Conservation (phyloP, 2,797 vertebrate genomes). For the Saxicola maurus region DNA sequence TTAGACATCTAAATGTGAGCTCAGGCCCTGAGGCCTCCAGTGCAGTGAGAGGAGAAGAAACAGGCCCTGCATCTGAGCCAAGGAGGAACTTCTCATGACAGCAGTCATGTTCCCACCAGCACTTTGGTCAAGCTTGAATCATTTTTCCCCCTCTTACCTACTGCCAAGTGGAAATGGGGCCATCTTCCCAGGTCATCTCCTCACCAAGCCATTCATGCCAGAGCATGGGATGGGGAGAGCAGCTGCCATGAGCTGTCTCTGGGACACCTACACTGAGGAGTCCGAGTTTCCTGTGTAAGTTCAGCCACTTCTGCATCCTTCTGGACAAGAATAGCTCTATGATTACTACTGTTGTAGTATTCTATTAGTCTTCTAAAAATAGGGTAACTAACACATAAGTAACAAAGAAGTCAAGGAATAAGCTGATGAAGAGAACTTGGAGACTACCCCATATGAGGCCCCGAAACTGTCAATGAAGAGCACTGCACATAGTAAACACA, state of each 20-base stretch:
- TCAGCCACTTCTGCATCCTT: not conserved
- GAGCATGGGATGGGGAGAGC: not conserved
- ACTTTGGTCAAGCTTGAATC: not conserved
- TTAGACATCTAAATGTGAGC: conserved; percentile 19
- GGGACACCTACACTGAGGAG: not conserved
- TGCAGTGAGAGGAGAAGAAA: conserved; percentile 22
- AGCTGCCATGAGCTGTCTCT: not conserved
- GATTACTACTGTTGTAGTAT: not conserved
- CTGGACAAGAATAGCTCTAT: not conserved
- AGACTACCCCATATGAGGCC: not conserved
- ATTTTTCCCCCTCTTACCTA: not conserved
- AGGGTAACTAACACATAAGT: not conserved
- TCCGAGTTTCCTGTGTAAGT: not conserved
- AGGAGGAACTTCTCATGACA: conserved; percentile 5
- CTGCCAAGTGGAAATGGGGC: not conserved
- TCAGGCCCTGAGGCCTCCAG: not conserved
- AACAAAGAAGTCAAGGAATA: not conserved
- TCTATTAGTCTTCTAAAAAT: conserved; percentile 13
- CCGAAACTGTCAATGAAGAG: not conserved
- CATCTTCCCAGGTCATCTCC: not conserved
- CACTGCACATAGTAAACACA: not conserved
- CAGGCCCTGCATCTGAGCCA: not conserved
- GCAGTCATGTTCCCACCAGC: conserved; percentile 11
- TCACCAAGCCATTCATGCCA: not conserved
- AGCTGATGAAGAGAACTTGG: not conserved